Evolutionary conservation across 2,888 invertebrate species (phyloP).

Genomic region (Chrysodeixis includens): DNA sequence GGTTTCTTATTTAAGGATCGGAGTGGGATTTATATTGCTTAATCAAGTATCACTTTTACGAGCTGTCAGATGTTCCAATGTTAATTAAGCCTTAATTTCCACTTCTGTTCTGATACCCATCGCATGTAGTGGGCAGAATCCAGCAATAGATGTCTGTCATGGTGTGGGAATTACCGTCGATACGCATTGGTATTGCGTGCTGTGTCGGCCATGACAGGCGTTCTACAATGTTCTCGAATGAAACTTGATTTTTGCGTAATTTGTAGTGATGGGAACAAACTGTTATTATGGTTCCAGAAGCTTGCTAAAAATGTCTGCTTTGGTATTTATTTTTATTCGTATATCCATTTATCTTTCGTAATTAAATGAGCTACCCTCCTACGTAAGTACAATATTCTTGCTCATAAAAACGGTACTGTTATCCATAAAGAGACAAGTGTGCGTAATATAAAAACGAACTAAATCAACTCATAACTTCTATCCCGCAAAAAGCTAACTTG

Average conservation of each 20-base stretch:
- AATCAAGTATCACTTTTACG: background rate
- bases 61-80: background rate
- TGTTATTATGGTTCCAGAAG: background rate
- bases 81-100: constrained; percentile 28
- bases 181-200: constrained; percentile 16
- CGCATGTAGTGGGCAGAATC: constrained; percentile 37
- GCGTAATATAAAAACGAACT: background rate
- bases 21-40: background rate
- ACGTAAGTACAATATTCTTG: background rate
- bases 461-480: background rate
- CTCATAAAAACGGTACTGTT: background rate
- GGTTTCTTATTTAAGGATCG: background rate
- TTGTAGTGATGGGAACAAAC: background rate
- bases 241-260: background rate
- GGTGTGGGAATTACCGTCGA: constrained; percentile 33
- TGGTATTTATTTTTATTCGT: too few relatives aligned
- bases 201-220: constrained; percentile 15
- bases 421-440: background rate
- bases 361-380: background rate
- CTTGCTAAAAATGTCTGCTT: background rate
- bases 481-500: background rate
- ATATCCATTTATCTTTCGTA: background rate
- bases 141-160: constrained; percentile 40
- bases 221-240: constrained; percentile 25
- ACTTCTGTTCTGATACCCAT: constrained; percentile 31